Conservation (phyloP, 2,888 invertebrate species). For the Pyrocoelia pectoralis region DNA sequence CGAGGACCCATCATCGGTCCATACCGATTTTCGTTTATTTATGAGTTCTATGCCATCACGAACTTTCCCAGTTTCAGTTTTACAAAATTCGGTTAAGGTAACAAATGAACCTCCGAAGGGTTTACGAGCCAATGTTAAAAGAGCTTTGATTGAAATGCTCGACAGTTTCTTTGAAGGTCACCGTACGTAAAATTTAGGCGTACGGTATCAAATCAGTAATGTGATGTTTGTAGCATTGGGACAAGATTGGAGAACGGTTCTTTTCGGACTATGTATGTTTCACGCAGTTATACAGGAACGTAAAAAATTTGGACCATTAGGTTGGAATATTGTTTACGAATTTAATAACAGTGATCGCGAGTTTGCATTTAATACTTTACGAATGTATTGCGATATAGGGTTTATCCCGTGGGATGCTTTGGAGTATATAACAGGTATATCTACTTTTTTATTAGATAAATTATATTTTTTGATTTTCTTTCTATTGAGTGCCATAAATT, state of each 20-base stretch:
- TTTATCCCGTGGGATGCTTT: slow-evolving; percentile 89
- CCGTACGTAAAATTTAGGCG: slow-evolving; percentile 60
- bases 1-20: slow-evolving; percentile 70
- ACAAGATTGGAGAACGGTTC: slow-evolving; percentile 75
- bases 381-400: slow-evolving; percentile 78
- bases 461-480: no score
- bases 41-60: slow-evolving; percentile 90
- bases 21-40: slow-evolving; percentile 81
- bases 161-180: slow-evolving; percentile 84
- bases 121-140: slow-evolving; percentile 84
- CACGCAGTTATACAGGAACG: slow-evolving; percentile 93
- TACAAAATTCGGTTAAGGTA: slow-evolving; percentile 93
- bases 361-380: slow-evolving; percentile 85
- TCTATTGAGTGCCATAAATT: no score
- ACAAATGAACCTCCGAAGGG: slow-evolving; percentile 96
- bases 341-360: slow-evolving; percentile 93
- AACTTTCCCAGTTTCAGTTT: slow-evolving; percentile 87
- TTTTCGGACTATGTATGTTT: slow-evolving; percentile 89
- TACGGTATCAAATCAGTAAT: not conserved
- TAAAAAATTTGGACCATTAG: slow-evolving; percentile 88
- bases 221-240: slow-evolving; percentile 62
- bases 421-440: slow-evolving; percentile 83
- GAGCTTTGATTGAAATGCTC: slow-evolving; percentile 81
- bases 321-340: slow-evolving; percentile 94
- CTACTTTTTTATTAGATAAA: not conserved